Percentiles rank a stretch among this genome's conserved stretches.
phyloP scores from a whole-genome alignment of 2,113 vertebrate species.

The Mesoclemmys tuberculata region DNA sequence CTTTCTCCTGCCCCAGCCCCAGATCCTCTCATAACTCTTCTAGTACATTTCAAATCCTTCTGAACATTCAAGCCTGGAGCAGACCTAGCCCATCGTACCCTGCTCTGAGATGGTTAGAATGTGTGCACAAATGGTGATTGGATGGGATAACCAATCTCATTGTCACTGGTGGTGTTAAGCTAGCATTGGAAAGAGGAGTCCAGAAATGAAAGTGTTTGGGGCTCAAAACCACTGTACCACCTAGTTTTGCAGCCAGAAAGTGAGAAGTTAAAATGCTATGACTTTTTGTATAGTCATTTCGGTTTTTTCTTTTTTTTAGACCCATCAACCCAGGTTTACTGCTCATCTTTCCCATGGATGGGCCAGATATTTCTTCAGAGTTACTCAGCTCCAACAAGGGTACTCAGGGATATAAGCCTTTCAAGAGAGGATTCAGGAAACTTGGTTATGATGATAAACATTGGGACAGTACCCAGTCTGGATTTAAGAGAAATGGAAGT shows the following conservation, averaged over 20 bases:
- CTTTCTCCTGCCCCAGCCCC: accelerated
- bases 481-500: constrained; percentile 24
- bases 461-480: not conserved
- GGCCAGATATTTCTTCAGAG: not conserved
- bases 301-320: not conserved
- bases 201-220: not conserved
- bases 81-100: too few species aligned
- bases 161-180: not conserved
- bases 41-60: too few species aligned
- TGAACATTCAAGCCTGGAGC: too few species aligned
- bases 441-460: constrained; percentile 18
- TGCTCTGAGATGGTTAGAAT: too few species aligned
- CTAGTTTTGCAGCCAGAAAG: not conserved
- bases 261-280: not conserved
- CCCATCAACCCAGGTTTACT: not conserved
- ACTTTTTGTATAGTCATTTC: not conserved
- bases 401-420: constrained; percentile 13
- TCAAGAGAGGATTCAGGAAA: constrained; percentile 8
- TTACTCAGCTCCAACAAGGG: not conserved
- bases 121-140: too few species aligned
- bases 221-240: not conserved
- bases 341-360: constrained; percentile 12
- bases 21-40: too few species aligned
- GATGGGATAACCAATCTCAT: too few species aligned
- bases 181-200: not conserved